A percentile compares a stretch with the other conserved stretches of the same genome.
Conservation (phyloP, 1,140 invertebrate genomes). For the Pteromalus puparum region DNA sequence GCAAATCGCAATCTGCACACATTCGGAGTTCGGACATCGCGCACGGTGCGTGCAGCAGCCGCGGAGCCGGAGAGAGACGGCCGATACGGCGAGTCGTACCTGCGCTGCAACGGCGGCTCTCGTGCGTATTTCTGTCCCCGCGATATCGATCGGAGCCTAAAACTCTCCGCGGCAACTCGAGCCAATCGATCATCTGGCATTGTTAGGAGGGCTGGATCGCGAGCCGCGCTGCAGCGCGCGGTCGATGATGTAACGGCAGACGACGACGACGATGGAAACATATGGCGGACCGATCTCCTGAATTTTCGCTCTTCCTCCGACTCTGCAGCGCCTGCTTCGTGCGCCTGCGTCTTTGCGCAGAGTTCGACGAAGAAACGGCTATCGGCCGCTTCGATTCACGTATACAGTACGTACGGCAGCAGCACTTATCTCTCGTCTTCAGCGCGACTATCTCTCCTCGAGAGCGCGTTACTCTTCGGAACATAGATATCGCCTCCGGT, state of each 20-base stretch:
- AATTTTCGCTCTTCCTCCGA: conserved; percentile 6
- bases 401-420: not conserved
- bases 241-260: not conserved
- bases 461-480: conserved; percentile 44
- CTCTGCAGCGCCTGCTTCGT: not conserved
- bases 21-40: conserved; percentile 27
- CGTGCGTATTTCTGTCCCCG: too few species aligned
- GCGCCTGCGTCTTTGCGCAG: too few species aligned
- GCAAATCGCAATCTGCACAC: not conserved
- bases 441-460: conserved; percentile 46
- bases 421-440: conserved; percentile 45
- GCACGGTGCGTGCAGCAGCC: not conserved
- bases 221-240: not conserved
- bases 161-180: too few species aligned
- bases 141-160: too few species aligned
- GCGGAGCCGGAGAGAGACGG: too few species aligned
- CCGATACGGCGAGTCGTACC: too few species aligned
- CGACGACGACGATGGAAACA: not conserved
- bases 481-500: conserved; percentile 46
- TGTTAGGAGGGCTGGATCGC: not conserved
- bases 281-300: not conserved
- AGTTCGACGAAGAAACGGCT: not conserved
- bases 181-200: not conserved
- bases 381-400: not conserved
- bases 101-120: too few species aligned